Percentiles rank a stretch among this genome's conserved stretches.
These are phyloP conservation scores for Muraenolepis orangiensis DNA, from an alignment of 2,797 vertebrate species.

Conservation along the genomic window DNA sequence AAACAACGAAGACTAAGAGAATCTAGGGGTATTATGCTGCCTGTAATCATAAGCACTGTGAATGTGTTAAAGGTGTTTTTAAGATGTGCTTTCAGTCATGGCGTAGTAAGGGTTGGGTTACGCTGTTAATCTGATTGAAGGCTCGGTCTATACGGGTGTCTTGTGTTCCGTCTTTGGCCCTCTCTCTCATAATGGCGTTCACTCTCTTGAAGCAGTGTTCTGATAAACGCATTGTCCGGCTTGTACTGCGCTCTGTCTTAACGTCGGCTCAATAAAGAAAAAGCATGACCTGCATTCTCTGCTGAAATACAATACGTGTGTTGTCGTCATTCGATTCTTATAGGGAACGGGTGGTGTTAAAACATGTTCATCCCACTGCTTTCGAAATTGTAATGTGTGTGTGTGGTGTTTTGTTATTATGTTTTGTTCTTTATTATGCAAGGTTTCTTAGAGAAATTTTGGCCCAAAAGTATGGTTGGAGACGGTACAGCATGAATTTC, in stretches of 20 bases:
- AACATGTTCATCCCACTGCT: not conserved
- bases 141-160: constrained; percentile 17
- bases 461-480: not conserved
- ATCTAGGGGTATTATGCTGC: not conserved
- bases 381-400: not conserved
- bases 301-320: not conserved
- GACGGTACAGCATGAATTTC: not conserved
- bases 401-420: not conserved
- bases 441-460: not conserved
- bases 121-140: constrained; percentile 25
- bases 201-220: not conserved
- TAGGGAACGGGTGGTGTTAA: not conserved
- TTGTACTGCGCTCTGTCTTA: not conserved
- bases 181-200: not conserved
- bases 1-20: no score
- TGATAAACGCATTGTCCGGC: not conserved
- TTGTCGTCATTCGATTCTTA: not conserved
- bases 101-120: constrained; percentile 14
- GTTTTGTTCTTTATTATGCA: not conserved
- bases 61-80: not conserved
- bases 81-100: not conserved
- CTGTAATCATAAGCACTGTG: not conserved
- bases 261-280: not conserved
- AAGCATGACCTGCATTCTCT: not conserved
- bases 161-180: not conserved